phyloP scores from a whole-genome alignment of 2,888 invertebrate species.

The Ormia ochracea region DNA sequence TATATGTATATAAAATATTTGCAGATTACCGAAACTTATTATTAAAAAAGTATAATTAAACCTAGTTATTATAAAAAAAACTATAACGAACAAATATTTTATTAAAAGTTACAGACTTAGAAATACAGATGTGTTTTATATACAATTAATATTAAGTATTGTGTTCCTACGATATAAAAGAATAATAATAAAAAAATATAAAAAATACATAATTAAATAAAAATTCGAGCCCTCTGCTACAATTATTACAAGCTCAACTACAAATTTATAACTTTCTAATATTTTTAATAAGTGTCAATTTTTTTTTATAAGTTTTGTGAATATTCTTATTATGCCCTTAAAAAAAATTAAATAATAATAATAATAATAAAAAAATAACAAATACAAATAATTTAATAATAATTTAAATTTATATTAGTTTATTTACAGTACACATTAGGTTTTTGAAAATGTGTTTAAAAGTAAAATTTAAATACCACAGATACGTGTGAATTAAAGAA shows the following conservation, averaged over 20 bases:
- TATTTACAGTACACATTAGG: slow-evolving; percentile 28
- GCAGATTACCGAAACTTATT: slow-evolving; percentile 44
- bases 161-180: slow-evolving; percentile 1
- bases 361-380: slow-evolving; percentile 24
- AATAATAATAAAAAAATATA: slow-evolving; percentile 1
- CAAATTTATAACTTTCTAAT: background rate
- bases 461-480: slow-evolving; percentile 42
- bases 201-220: slow-evolving; percentile 10
- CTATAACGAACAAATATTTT: slow-evolving; percentile 49
- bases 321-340: background rate
- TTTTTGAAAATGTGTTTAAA: slow-evolving; percentile 1
- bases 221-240: slow-evolving; percentile 34
- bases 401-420: background rate
- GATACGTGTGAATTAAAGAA: slow-evolving; percentile 26
- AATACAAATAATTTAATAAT: slow-evolving; percentile 16
- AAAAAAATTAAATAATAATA: slow-evolving; percentile 8
- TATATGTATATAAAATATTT: slow-evolving; percentile 48
- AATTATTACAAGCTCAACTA: slow-evolving; percentile 25
- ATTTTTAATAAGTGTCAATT: background rate
- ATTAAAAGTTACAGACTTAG: slow-evolving; percentile 40
- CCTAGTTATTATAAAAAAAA: slow-evolving; percentile 28
- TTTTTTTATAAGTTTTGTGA: background rate
- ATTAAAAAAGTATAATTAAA: slow-evolving; percentile 32
- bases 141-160: slow-evolving; percentile 42
- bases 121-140: slow-evolving; percentile 52